Base-by-base conservation (phyloP, 2,888 invertebrate species). In the Drosophila colorata region DNA sequence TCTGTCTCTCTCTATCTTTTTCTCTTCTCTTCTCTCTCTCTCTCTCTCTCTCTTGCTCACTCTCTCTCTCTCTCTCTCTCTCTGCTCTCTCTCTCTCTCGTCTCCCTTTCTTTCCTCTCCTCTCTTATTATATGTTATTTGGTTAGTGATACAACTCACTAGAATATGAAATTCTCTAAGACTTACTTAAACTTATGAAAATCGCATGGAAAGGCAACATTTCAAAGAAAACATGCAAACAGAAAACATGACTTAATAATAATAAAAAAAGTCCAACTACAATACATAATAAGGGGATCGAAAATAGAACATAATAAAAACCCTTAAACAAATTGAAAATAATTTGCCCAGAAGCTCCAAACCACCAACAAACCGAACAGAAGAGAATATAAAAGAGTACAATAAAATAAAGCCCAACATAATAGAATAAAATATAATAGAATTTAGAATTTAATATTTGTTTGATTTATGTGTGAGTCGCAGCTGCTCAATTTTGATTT, bases 401-500 rank as follows among this genome's bases (percentile, higher is more conserved):
- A 33, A 33, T 33, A 11, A 33, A 33, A 33, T 33, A 33, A 33
- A 33, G 13, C 13, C 11, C 33, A 33, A 52, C 14, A 46, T 13
- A 16, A 40, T 23, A n/a, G 8, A 46, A 38, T 18, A 28, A 16
- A 37, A 25, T 33, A 60, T 9, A 57, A 49, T 37, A 25, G 28
- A 55, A 66, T 48, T 52, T 65, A 13, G 25, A 57, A 52, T 69
- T 33, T 25, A 58, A 16, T 57, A 55, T 61, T 61, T 63, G 46
- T 57, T 61, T 14, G 43, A 48, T 66, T 65, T 70, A 57, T 53
- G 61, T 72, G 57, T 63, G 48, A 60, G 69, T 52, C 57, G 61
- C 77, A 77, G 76, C 69, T 73, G 77, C 48, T 69, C 69, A 56
- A 31, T 59, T 70, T 63, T 76, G 76, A 76, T 76, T 77, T 76